Conservation (phyloP, 2,113 vertebrate species). For the Bettongia penicillata region DNA sequence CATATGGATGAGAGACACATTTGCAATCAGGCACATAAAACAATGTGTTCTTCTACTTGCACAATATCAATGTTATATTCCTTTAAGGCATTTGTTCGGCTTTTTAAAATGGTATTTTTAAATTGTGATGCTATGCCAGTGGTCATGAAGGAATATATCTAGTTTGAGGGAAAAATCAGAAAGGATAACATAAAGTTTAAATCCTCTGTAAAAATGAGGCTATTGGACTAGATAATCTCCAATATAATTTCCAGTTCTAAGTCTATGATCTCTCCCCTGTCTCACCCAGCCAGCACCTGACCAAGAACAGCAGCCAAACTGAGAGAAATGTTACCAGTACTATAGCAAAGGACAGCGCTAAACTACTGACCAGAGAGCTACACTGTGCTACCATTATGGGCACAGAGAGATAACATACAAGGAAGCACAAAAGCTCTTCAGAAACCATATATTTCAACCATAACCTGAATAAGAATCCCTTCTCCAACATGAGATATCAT, state of each 20-base stretch:
- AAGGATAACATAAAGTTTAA: neutral
- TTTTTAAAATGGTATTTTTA: neutral
- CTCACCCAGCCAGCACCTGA: neutral
- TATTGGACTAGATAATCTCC: neutral
- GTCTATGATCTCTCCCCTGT: neutral
- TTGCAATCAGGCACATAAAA: neutral
- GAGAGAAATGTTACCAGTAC: neutral
- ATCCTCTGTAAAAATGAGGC: neutral
- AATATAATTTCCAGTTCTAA: neutral
- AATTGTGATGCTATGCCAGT: neutral
- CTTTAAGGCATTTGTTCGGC: neutral
- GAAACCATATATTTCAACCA: neutral
- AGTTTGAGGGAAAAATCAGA: neutral
- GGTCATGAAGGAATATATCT: neutral
- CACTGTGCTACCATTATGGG: neutral
- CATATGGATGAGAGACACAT: neutral
- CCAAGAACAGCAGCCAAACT: neutral
- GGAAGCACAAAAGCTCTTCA: neutral
- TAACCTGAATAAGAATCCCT: neutral
- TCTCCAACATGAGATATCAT: neutral
- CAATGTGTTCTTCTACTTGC: neutral
- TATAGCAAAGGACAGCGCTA: neutral
- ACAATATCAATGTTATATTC: neutral
- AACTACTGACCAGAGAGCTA: neutral
- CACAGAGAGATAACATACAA: neutral